Evolutionary conservation across 2,113 vertebrate species (phyloP), one percentile per base, ranked within the genome.

Genomic region (Salvelinus alpinus): DNA sequence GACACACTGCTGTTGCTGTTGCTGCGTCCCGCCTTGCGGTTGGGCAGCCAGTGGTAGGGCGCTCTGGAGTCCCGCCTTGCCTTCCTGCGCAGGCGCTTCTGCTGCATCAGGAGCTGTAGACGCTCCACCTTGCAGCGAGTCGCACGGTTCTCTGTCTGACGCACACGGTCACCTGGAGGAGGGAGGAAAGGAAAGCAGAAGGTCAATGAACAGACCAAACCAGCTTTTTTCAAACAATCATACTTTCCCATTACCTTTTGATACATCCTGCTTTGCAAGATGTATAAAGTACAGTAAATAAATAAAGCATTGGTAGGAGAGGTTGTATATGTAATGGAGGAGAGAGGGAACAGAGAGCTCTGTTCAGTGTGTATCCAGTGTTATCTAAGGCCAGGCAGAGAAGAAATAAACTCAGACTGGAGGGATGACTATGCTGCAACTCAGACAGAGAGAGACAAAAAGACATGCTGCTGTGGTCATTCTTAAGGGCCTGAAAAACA

Each of bases 41-140:
- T 96, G 66, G 96, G 95, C 34, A 97, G 92, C 97, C 97, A 97
- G 78, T 95, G 97, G 84, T 98, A 99, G 0, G 97, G 97, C 0
- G 91, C 95, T 0, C 97, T 91, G 0, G 96, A 95, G 62, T 98
- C 97, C 27, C 97, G 83, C 5, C 97, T 91, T 1, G 97, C 97
- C 95, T 99, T 99, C 85, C 97, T 86, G 77, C 97, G 95, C 82
- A 98, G 91, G 11, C 96, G 93, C 87, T 98, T 98, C 91, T 99
- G 97, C 94, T 99, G 97, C 93, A 99, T 95, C 78, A 99, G 87
- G 69, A 99, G 93, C 94, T 98, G 97, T 86, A 99, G 93, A 0
- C 96, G 95, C 51, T 99, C 96, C 85, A 99, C 97, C 88, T 99
- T 99, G 88, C 97, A 98, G 80, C 97, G 97, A 0, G 97, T 99